phyloP scores from a whole-genome alignment of 2,888 invertebrate species.

The Conchocele bisecta region DNA sequence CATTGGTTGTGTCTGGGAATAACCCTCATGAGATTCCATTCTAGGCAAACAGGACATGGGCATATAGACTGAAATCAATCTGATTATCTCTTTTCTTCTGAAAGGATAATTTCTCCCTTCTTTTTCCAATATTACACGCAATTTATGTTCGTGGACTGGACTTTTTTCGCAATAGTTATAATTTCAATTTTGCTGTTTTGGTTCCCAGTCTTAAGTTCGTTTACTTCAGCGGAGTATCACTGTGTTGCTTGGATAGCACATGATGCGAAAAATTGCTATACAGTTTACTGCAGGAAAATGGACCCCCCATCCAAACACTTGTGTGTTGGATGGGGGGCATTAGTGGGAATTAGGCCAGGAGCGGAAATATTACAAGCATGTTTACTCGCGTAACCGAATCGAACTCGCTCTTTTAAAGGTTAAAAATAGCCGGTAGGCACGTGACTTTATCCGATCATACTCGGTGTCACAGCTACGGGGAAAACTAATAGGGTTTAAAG shows the following conservation, averaged over 20 bases:
- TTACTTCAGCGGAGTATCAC: slow-evolving; percentile 17
- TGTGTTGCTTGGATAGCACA: slow-evolving; percentile 26
- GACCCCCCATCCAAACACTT: too few species aligned
- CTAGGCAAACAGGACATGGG: slow-evolving; percentile 50
- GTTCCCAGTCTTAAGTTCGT: slow-evolving; percentile 17
- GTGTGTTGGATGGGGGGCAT: too few species aligned
- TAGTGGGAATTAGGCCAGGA: too few species aligned
- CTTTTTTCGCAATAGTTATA: slow-evolving; percentile 22
- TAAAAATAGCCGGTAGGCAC: too few species aligned
- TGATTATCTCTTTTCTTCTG: slow-evolving; percentile 13
- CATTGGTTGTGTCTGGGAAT: slow-evolving; percentile 36
- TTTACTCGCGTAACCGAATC: too few species aligned
- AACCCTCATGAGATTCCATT: slow-evolving; percentile 26
- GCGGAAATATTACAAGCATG: too few species aligned
- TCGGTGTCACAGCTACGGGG: too few species aligned
- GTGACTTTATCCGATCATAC: too few species aligned
- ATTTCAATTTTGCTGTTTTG: slow-evolving; percentile 23
- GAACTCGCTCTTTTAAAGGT: too few species aligned
- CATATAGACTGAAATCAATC: slow-evolving; percentile 24
- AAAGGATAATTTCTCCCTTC: slow-evolving; percentile 33
- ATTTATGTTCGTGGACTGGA: slow-evolving; percentile 31
- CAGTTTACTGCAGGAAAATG: slow-evolving; percentile 21
- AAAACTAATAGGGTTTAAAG: too few species aligned
- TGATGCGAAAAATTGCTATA: slow-evolving; percentile 37
- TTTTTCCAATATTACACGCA: slow-evolving; percentile 19